These are phyloP conservation scores for Rhodinocichla rosea DNA, from an alignment of 2,113 vertebrate genomes.

Conservation along the genomic window DNA sequence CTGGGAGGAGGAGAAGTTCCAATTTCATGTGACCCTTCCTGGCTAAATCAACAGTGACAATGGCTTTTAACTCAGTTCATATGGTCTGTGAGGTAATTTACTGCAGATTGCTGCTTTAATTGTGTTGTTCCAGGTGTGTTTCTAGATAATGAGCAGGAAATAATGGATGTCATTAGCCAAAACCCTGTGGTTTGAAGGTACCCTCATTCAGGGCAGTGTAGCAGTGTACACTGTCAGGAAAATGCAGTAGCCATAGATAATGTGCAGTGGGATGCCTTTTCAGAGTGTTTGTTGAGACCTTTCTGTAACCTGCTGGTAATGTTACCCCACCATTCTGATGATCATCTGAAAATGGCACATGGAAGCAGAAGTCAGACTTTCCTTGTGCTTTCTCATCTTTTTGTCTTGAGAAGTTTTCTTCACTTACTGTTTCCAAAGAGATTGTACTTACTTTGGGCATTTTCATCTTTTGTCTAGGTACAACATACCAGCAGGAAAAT, in stretches of 20 bases:
- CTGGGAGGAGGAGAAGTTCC: background rate
- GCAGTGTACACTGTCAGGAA: background rate
- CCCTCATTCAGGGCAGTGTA: background rate
- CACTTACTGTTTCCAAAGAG: background rate
- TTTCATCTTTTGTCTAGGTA: background rate
- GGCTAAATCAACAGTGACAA: background rate
- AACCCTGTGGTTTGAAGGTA: background rate
- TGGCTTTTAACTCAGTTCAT: background rate
- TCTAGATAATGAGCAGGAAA: slow-evolving; percentile 8
- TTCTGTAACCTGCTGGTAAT: background rate
- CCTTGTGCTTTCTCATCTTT: background rate
- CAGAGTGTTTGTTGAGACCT: background rate
- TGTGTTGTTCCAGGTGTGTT: slow-evolving; percentile 4
- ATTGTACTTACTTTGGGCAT: background rate
- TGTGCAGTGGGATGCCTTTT: background rate
- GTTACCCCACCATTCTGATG: background rate
- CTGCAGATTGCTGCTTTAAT: background rate
- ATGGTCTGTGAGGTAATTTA: background rate
- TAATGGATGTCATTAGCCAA: background rate
- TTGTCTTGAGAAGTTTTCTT: background rate
- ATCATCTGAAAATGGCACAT: background rate
- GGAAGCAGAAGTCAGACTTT: background rate
- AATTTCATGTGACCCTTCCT: background rate
- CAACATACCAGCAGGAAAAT: background rate
- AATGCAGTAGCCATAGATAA: background rate